Evolutionary conservation across 2,113 vertebrate genomes (phyloP).

Genomic region (Semnornis frantzii): DNA sequence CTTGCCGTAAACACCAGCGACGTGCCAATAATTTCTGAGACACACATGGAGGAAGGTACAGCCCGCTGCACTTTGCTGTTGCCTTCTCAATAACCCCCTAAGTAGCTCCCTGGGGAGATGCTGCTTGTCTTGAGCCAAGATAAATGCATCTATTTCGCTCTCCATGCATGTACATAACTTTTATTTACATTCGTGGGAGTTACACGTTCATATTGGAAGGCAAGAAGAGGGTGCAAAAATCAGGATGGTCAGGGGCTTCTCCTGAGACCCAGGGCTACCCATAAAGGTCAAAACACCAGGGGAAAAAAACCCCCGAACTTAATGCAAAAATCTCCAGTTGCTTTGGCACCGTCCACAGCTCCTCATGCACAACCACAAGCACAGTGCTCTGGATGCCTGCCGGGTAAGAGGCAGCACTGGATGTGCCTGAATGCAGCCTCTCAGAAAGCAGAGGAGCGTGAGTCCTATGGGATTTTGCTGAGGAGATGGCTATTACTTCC

Average conservation of each 20-base stretch:
- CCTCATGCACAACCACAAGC: background rate
- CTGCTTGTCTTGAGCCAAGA: slow-evolving; percentile 41
- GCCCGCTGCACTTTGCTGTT: background rate
- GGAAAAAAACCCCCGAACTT: background rate
- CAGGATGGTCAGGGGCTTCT: background rate
- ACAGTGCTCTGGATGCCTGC: background rate
- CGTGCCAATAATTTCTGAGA: background rate
- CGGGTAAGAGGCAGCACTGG: background rate
- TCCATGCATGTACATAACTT: background rate
- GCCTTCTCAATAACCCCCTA: slow-evolving; percentile 27
- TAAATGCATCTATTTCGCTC: slow-evolving; percentile 13
- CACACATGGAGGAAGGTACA: slow-evolving; percentile 1
- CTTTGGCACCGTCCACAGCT: background rate
- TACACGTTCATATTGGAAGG: background rate
- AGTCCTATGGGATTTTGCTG: slow-evolving; percentile 42
- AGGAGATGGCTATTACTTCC: slow-evolving; percentile 71
- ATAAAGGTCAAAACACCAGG: background rate
- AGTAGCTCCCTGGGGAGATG: slow-evolving; percentile 38
- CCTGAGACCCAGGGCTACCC: background rate
- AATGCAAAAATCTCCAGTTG: background rate
- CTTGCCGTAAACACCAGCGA: slow-evolving; percentile 20
- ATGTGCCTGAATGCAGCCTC: slow-evolving; percentile 51
- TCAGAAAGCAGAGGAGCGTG: slow-evolving; percentile 40
- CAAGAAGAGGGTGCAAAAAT: background rate
- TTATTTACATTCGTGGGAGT: background rate